Base-by-base conservation (phyloP, 2,113 vertebrate genomes). In the Azemiops feae region DNA sequence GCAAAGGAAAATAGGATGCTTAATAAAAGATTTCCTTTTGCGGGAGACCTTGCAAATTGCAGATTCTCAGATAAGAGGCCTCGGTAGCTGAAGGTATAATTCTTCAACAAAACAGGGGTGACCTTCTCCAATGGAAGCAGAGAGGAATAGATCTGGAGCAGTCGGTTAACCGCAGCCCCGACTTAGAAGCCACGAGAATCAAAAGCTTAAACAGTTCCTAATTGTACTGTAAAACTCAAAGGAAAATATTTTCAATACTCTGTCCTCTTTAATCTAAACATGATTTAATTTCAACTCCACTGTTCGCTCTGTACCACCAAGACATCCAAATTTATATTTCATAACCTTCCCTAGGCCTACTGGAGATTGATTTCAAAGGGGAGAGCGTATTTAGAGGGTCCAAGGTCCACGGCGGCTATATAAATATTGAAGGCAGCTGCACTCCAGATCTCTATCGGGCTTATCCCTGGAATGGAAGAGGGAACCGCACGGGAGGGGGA, bases 21-120 rank as follows among this genome's bases (percentile, higher is more conserved):
- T 98, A 98, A 98, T 98, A 98, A 98, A 98, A 98, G 98, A 96
- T 97, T 98, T 98, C 98, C 97, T 97, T 97, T 97, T 97, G 97
- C 55, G 95, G 97, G 97, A 97, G 97, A 96, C 97, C 97, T 95
- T 92, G 96, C 96, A 96, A 94, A 95, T 94, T 95, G 95, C 95
- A 96, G 97, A 97, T 97, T 93, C 96, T 96, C 92, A 96, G 97
- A 97, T 95, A 94, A 96, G 95, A 93, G 93, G 95, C 95, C 94
- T 95, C 94, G 60, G 93, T 23, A 93, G 96, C 94, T 93, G 93
- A 91, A 96, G 94, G 96, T 94, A 92, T 95, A 95, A 95, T 95
- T 96, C 96, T 50, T 91, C 95, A 88, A 94, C 95, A 94, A 92
- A 89, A 23, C 93, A 87, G 94, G 69, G 95, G 86, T 81, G 96